Base-by-base conservation (phyloP, 2,797 vertebrate genomes). In the Anableps anableps region DNA sequence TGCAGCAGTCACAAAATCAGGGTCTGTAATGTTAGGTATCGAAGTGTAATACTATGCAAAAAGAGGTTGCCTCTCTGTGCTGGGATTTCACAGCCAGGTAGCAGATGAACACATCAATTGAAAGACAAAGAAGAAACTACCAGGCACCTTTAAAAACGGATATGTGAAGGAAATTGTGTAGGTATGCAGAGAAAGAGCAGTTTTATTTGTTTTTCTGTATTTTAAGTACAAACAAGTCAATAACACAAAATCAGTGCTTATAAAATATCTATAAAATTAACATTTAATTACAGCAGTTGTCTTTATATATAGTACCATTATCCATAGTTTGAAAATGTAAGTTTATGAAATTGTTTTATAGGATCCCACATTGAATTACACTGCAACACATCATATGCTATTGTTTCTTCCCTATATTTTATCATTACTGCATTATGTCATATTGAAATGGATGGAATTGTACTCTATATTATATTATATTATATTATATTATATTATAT, bases 111-210 rank as follows among this genome's bases (percentile, higher is more conserved):
- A 31, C 47, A 72, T 62, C 17, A 23, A 82, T 1, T 66, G 38
- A 68, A 23, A 70, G 53, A 66, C 11, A 16, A 21, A 77, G 26
- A 43, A 68, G 51, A 80, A 75, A 66, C 4, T 43, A 14, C 23
- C 62, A 38, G 23, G 36, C 1, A 36, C 72, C 72, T 77, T 45
- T 60, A 7, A 11, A 78, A 74, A 88, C 70, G 58, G 66, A 82
- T 62, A 41, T 10, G 43, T 31, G 60, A 66, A 36, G 47, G 81
- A 47, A 58, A 60, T 21, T 71, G 76, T 73, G 50, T 45, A 85
- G 75, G 68, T 85, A 62, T 53, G 51, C 55, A 73, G 50, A 71
- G 53, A 76, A 50, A 17, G 29, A 72, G 34, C 23, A 62, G 10
- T 41, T 2, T 48, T 43, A 7, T 43, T 43, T 60, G n/a, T 62